Base-by-base conservation (phyloP, 1,140 invertebrate genomes). In the Brachionus manjavacas region DNA sequence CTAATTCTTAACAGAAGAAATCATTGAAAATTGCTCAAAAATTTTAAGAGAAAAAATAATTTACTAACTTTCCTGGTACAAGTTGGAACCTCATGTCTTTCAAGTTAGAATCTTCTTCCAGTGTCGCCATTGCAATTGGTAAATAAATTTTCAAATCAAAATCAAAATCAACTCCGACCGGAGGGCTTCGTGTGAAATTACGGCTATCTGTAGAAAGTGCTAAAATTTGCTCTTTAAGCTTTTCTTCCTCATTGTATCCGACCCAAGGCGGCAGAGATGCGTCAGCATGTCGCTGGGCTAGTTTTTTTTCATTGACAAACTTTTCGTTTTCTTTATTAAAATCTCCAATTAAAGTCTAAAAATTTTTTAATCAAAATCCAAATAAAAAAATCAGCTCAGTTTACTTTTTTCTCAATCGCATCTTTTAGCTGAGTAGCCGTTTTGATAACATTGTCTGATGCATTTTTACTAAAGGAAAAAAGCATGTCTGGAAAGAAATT, bases 61-160 rank as follows among this genome's bases (percentile, higher is more conserved):
- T 12, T 23, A 52, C 89, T 87, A 85, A 91, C 91, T 95, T 92
- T 94, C 99, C 99, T 86, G 97, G 97, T 86, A 99, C 97, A 85
- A 99, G 92, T 89, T 98, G 95, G 92, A 97, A 99, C 90, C 97
- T 94, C 95, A 99, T 98, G 90, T 95, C 94, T 90, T 96, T 94
- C 86, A 99, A 92, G 90, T 96, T 96, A 78, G 94, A 93, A 91
- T 99, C 97, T 89, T 97, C 93, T 86, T 94, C 93, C 89, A 99
- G 93, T 86, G 96, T 95, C 85, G 95, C 94, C 90, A 95, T 92
- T 74, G 97, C 96, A 86, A 97, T 92, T 43, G 96, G 95, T 49
- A 89, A 89, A 90, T 94, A 94, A 74, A 93, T 92, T 87, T 96
- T 94, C 89, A 96, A 96, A 88, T 98, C 95, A 92, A 98, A 98